Evolutionary conservation across 2,888 invertebrate species (phyloP).

Genomic region (Ochropleura leucogaster): DNA sequence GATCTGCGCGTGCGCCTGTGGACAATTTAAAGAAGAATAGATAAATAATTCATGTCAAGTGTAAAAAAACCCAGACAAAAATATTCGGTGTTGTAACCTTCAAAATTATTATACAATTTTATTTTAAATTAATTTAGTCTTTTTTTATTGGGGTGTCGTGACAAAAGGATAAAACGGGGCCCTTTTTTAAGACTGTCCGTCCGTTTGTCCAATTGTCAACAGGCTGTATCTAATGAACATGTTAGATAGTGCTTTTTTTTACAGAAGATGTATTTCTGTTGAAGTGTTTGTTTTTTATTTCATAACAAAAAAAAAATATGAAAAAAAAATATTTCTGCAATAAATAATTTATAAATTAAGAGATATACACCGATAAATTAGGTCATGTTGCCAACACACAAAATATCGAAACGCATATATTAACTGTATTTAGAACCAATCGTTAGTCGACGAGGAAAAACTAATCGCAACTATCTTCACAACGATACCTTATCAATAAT

Average conservation of each 20-base stretch:
- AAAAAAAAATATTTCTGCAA: background rate
- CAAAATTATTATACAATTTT: background rate
- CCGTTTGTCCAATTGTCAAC: no score
- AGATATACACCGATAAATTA: background rate
- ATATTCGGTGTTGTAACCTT: conserved; percentile 12
- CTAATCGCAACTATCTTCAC: background rate
- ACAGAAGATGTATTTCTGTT: no score
- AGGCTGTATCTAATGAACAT: no score
- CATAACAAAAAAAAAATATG: no score
- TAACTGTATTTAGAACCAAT: background rate
- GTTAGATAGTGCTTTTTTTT: no score
- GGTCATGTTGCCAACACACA: background rate
- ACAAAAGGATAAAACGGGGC: no score
- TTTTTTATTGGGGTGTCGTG: background rate
- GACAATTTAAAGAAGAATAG: background rate
- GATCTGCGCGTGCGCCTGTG: background rate
- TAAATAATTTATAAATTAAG: background rate
- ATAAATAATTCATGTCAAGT: background rate
- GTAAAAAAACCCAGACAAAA: background rate
- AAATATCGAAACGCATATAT: background rate
- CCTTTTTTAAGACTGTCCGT: no score
- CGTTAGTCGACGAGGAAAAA: background rate
- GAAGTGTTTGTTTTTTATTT: background rate
- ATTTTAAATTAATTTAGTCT: background rate
- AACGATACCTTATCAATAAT: conserved; percentile 5